A percentile compares a stretch with the other conserved stretches of the same genome.
Evolutionary conservation across 30 jellyfish, hydroid and myxozoan species (phyloP).

Genomic region (Phacellophora camtschatica): DNA sequence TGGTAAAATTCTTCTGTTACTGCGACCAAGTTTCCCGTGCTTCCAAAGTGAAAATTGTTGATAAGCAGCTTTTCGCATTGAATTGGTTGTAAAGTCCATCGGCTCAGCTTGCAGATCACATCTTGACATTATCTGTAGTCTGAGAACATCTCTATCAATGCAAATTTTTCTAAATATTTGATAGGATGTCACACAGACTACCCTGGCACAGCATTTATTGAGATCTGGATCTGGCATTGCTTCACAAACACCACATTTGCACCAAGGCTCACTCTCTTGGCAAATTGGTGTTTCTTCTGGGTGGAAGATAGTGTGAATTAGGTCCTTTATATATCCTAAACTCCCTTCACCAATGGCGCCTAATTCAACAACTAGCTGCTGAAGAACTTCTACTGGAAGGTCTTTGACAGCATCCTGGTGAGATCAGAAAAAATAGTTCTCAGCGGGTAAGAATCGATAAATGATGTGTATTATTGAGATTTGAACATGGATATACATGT

Average conservation of each 20-base stretch:
- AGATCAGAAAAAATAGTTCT: too few species aligned
- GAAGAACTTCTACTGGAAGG: too few species aligned
- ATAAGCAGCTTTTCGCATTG: slow-evolving; percentile 3
- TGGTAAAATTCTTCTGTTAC: slow-evolving; percentile 20
- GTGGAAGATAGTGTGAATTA: too few species aligned
- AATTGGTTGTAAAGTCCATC: slow-evolving; percentile 1
- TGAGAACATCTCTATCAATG: not conserved
- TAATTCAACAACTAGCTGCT: too few species aligned
- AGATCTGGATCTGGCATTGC: not conserved
- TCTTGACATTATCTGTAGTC: not conserved
- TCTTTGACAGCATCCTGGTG: too few species aligned
- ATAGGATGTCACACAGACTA: not conserved
- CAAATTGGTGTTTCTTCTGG: not conserved
- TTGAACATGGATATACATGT: too few species aligned
- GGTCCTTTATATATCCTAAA: too few species aligned
- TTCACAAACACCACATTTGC: slow-evolving; percentile 16
- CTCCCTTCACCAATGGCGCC: too few species aligned
- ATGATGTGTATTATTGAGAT: too few species aligned
- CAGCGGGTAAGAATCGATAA: too few species aligned
- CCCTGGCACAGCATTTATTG: slow-evolving; percentile 9
- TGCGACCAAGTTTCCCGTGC: slow-evolving; percentile 9
- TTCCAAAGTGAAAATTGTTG: slow-evolving; percentile 4
- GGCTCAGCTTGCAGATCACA: slow-evolving; percentile 14
- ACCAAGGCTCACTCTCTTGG: slow-evolving; percentile 1
- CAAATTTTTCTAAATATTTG: not conserved